Percentiles rank a stretch among this genome's conserved stretches.
Evolutionary conservation across 2,797 vertebrate genomes (phyloP).

Genomic region (Zalophus californianus): DNA sequence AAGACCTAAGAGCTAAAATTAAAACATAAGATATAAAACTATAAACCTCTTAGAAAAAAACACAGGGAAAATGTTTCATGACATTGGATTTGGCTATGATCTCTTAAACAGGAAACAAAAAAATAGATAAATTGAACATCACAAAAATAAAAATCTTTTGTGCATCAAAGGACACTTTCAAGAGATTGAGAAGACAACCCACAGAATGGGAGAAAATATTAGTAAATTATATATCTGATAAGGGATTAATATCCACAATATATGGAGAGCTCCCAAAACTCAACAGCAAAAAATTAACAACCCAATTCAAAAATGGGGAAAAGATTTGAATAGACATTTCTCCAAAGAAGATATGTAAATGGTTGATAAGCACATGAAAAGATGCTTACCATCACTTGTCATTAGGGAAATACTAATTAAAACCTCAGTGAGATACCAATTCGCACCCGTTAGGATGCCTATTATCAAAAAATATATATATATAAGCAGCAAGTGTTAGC

Average conservation of each 20-base stretch:
- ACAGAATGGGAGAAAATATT: constrained; percentile 11
- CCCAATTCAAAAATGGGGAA: background rate
- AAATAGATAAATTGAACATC: background rate
- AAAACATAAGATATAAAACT: background rate
- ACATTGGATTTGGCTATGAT: background rate
- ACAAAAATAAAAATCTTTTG: constrained; percentile 36
- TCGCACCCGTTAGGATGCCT: background rate
- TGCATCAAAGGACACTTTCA: background rate
- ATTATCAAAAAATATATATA: background rate
- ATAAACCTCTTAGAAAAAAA: constrained; percentile 18
- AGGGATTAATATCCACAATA: background rate
- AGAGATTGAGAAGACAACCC: background rate
- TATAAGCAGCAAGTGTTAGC: background rate
- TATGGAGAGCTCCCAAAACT: background rate
- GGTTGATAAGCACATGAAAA: background rate
- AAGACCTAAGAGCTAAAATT: background rate
- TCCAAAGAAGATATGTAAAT: background rate
- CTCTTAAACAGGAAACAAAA: background rate
- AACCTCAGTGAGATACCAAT: background rate
- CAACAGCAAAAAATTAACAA: constrained; percentile 4
- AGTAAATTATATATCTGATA: background rate
- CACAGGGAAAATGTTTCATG: background rate
- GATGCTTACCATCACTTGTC: background rate
- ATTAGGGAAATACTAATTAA: background rate
- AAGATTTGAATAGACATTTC: background rate